A percentile compares a stretch with the other conserved stretches of the same genome.
These are phyloP conservation scores for Cyphomyrmex costatus DNA, from an alignment of 1,140 invertebrate genomes.

Conservation along the genomic window DNA sequence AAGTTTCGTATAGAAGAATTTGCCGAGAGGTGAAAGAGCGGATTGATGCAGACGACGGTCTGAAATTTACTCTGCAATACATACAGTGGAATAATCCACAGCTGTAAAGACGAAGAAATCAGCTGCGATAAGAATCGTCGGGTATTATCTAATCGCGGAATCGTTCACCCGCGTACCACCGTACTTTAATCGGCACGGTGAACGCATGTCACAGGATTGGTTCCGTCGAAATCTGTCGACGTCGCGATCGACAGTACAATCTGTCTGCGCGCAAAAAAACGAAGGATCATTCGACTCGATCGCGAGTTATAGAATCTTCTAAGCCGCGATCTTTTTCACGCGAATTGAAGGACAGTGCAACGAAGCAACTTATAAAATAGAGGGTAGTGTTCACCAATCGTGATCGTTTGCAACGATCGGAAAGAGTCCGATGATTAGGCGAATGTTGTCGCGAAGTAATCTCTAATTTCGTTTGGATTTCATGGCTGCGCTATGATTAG, in stretches of 20 bases:
- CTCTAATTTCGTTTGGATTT: neutral
- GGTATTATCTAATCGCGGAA: conserved; percentile 51
- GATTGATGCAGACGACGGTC: neutral
- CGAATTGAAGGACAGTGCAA: neutral
- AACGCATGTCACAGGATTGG: neutral
- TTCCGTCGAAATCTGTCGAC: conserved; percentile 5
- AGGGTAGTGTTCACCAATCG: neutral
- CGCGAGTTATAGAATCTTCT: neutral
- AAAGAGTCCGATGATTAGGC: neutral
- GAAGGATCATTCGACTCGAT: neutral
- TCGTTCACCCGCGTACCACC: conserved; percentile 16
- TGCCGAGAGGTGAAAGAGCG: neutral
- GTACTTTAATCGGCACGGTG: conserved; percentile 37
- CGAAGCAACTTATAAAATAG: neutral
- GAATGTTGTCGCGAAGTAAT: neutral
- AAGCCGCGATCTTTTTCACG: no score
- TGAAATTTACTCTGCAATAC: conserved; percentile 4
- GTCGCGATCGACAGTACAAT: neutral
- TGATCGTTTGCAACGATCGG: neutral
- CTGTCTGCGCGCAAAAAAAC: neutral
- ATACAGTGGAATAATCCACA: conserved; percentile 43
- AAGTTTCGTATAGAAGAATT: neutral
- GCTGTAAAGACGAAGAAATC: conserved; percentile 29
- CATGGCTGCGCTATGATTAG: neutral
- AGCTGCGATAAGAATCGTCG: conserved; percentile 34